Percentiles rank a stretch among this genome's conserved stretches.
phyloP scores from a whole-genome alignment of 2,888 invertebrate species.

The Amiota minor region DNA sequence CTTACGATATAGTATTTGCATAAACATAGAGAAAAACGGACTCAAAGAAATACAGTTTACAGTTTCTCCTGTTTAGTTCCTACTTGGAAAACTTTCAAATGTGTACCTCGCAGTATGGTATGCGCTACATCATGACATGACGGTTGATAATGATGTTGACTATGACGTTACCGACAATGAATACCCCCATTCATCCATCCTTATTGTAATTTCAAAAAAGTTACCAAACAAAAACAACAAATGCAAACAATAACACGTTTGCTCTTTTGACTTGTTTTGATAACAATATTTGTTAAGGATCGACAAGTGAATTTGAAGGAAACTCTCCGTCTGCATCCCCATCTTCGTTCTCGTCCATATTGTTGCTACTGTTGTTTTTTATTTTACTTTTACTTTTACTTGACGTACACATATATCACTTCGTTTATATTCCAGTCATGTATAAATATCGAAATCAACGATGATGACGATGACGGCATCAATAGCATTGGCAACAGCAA shows the following conservation, averaged over 20 bases:
- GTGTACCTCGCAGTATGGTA: too few relatives aligned
- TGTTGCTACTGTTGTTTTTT: neutral
- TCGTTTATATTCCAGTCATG: slow-evolving; percentile 6
- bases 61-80: neutral
- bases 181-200: neutral
- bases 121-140: neutral
- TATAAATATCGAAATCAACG: neutral
- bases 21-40: neutral
- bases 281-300: slow-evolving; percentile 42
- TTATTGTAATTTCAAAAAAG: slow-evolving; percentile 34
- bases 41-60: neutral
- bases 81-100: neutral
- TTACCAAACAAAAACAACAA: slow-evolving; percentile 29
- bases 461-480: neutral
- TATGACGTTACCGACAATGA: neutral
- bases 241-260: slow-evolving; percentile 41
- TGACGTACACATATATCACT: neutral
- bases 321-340: neutral
- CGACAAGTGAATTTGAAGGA: slow-evolving; percentile 20
- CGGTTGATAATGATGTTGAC: slow-evolving; percentile 28
- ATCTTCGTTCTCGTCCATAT: neutral
- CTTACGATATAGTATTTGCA: neutral
- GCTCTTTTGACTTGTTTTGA: slow-evolving; percentile 40
- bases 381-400: neutral
- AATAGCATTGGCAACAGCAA: slow-evolving; percentile 11